A percentile compares a stretch with the other conserved stretches of the same genome.
These are phyloP conservation scores for Drosophila prosaltans DNA, from an alignment of 1,140 invertebrate genomes.

Conservation along the genomic window DNA sequence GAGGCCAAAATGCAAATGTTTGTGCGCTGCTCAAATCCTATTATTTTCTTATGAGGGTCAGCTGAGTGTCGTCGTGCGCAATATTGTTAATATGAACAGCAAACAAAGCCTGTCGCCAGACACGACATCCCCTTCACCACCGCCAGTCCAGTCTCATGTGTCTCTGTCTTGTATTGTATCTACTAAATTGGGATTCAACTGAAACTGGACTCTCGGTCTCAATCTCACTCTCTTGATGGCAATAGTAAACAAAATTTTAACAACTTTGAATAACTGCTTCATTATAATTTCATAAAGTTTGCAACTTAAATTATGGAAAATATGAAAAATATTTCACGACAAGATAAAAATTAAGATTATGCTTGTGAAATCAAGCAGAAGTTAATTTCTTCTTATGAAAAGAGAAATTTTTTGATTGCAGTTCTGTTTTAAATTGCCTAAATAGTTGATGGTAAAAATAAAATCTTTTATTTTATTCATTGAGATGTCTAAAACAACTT, in stretches of 20 bases:
- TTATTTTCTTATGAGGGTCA: slow-evolving; percentile 63
- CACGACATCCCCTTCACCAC: not conserved
- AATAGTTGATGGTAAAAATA: too few species aligned
- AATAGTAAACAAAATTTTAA: slow-evolving; percentile 10
- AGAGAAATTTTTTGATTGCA: not conserved
- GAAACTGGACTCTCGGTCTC: slow-evolving; percentile 4
- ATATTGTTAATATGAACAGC: slow-evolving; percentile 57
- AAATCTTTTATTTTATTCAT: too few species aligned
- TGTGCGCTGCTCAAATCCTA: slow-evolving; percentile 52
- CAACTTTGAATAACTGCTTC: slow-evolving; percentile 11
- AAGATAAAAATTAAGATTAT: not conserved
- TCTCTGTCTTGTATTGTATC: not conserved
- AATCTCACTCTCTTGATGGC: slow-evolving; percentile 10
- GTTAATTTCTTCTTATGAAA: not conserved
- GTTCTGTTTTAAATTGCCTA: too few species aligned
- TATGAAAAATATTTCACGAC: too few species aligned
- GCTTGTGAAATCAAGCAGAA: not conserved
- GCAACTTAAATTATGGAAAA: slow-evolving; percentile 2
- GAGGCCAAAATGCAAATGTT: slow-evolving; percentile 61
- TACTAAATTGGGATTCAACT: not conserved
- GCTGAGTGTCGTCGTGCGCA: slow-evolving; percentile 47
- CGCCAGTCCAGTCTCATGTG: slow-evolving; percentile 2
- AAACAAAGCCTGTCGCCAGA: slow-evolving; percentile 39
- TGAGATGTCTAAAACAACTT: too few species aligned
- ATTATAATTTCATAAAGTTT: slow-evolving; percentile 8